Evolutionary conservation across 2,797 vertebrate genomes (phyloP), one percentile per base, ranked within the genome.

Genomic region (Antennarius maculatus): DNA sequence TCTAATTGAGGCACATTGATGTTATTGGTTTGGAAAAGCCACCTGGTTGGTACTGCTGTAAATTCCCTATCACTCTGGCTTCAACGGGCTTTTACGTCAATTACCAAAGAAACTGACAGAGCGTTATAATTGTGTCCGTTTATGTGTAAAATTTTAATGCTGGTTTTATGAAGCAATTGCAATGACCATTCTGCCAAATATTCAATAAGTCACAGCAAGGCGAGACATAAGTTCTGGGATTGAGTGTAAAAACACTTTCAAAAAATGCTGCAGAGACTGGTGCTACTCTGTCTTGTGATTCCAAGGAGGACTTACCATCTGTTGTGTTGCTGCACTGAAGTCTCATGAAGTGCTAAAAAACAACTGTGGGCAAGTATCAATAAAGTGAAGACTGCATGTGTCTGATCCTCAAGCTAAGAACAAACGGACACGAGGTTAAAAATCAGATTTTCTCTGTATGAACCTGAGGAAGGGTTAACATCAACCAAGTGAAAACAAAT

Each of bases 401-500:
- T 42, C 48, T 23, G 23, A 23, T 23, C 23, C 23, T 23, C 23
- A 23, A 23, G 23, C 23, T 11, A 48, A 66, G 66, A 69, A 79
- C 31, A 48, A 23, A 23, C 23, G 23, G 23, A 23, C 23, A 23
- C 51, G 3, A 47, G 55, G 61, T 67, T 77, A 54, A 64, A 62
- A 42, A 66, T 50, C 1, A 3, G 49, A 60, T 42, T 37, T 67
- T 66, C 47, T 17, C 31, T 34, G n/a, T 45, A 54, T 57, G 66
- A 74, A 68, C 39, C 56, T 3, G 34, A 50, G 13, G 48, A 60
- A 48, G 53, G 79, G 51, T 54, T 49, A 15, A 46, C 63, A 76
- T 56, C 65, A 75, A 82, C 31, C 49, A 23, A 60, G 6, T 58
- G 65, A 67, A 60, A 53, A 66, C 65, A 77, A 85, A 86, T 71